phyloP scores from a whole-genome alignment of 2,797 vertebrate species.

The Gallinago nigripennis region DNA sequence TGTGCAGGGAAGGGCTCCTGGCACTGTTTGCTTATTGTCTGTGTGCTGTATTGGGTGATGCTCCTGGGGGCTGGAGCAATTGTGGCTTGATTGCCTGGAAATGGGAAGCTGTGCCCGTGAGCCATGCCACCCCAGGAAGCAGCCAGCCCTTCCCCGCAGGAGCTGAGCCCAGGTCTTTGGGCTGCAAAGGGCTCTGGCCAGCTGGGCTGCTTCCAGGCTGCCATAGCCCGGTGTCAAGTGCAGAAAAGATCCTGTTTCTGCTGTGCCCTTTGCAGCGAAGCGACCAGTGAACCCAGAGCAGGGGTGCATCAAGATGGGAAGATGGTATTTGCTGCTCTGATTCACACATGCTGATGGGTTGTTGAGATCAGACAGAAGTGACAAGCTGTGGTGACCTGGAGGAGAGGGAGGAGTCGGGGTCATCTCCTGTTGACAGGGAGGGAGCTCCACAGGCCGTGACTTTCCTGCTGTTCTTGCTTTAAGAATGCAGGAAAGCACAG shows the following conservation, averaged over 20 bases:
- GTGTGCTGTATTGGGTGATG: not conserved
- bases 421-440: not conserved
- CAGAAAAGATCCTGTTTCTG: not conserved
- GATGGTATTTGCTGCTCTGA: not conserved
- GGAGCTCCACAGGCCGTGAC: not conserved
- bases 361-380: not conserved
- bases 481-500: not conserved
- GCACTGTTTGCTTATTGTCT: not conserved
- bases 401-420: not conserved
- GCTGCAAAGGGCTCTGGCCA: not conserved
- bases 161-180: not conserved
- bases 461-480: not conserved
- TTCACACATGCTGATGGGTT: not conserved
- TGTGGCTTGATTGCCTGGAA: not conserved
- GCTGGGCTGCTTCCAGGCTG: not conserved
- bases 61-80: not conserved
- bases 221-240: not conserved
- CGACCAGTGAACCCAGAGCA: not conserved
- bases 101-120: not conserved
- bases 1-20: not conserved
- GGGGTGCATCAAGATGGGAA: not conserved
- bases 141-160: not conserved
- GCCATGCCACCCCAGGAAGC: accelerated
- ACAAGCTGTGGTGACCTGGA: not conserved
- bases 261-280: not conserved